phyloP scores from a whole-genome alignment of 2,888 invertebrate species.

The Mimumesa dahlbomi region DNA sequence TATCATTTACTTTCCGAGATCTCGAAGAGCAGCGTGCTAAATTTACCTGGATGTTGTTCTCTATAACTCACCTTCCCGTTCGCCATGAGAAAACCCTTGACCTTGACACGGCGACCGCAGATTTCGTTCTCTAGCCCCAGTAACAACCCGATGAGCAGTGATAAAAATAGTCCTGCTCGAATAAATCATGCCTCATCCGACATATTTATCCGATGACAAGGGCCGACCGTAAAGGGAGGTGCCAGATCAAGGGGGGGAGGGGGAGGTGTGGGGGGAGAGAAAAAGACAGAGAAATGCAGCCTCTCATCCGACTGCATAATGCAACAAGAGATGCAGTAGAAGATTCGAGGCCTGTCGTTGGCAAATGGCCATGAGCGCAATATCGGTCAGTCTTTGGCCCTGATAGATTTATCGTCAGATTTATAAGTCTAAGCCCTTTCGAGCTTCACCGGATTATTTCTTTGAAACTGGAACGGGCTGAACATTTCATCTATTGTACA shows the following conservation, averaged over 20 bases:
- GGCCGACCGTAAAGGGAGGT: too few species aligned
- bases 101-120: conserved; percentile 48
- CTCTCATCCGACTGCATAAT: conserved; percentile 54
- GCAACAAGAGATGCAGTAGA: conserved; percentile 41
- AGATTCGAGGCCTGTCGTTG: conserved; percentile 44
- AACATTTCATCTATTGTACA: conserved; percentile 30
- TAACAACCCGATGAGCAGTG: conserved; percentile 35
- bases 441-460: conserved; percentile 9
- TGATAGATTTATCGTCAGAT: conserved; percentile 61
- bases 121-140: conserved; percentile 10
- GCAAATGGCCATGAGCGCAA: conserved; percentile 65
- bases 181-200: conserved; percentile 60
- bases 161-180: conserved; percentile 53
- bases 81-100: conserved; percentile 33
- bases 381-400: conserved; percentile 59
- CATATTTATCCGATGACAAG: conserved; percentile 43
- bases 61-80: not conserved
- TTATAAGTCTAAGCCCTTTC: conserved; percentile 31
- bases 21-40: too few species aligned
- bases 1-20: too few species aligned
- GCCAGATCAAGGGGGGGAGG: too few species aligned
- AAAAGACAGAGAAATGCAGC: conserved; percentile 31
- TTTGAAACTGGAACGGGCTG: conserved; percentile 29
- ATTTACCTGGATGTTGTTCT: too few species aligned
- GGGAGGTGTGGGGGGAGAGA: conserved; percentile 9